phyloP scores from a whole-genome alignment of 1,140 invertebrate genomes.

The Drosophila micromelanica region DNA sequence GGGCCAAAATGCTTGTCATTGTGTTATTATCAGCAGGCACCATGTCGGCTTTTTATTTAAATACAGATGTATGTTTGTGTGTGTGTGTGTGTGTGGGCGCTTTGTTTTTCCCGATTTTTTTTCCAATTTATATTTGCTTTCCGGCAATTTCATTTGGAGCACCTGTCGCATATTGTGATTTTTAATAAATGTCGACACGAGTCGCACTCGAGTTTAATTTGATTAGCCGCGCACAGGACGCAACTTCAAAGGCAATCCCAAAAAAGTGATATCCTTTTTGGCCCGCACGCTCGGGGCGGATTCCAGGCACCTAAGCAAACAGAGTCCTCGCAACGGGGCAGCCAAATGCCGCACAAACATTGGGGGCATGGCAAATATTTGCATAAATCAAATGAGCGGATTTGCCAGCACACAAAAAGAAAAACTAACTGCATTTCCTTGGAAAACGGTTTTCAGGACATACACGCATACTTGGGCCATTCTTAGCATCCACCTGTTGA shows the following conservation, averaged over 20 bases:
- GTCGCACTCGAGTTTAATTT: constrained; percentile 70
- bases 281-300: not conserved
- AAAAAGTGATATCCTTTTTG: constrained; percentile 30
- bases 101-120: constrained; percentile 20
- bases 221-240: constrained; percentile 43
- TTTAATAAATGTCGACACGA: constrained; percentile 67
- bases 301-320: constrained; percentile 52
- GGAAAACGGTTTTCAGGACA: constrained; percentile 18
- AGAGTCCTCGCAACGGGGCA: constrained; percentile 18
- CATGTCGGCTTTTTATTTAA: constrained; percentile 34
- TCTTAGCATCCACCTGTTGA: constrained; percentile 25
- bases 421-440: constrained; percentile 56
- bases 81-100: not conserved
- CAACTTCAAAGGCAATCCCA: constrained; percentile 54
- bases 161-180: constrained; percentile 63
- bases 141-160: constrained; percentile 29
- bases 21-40: constrained; percentile 49
- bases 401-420: constrained; percentile 30
- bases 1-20: constrained; percentile 40
- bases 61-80: not conserved
- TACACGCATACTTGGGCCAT: not conserved
- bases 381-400: constrained; percentile 74
- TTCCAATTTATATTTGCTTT: constrained; percentile 59
- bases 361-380: constrained; percentile 57
- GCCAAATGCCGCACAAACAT: constrained; percentile 61